phyloP scores from a whole-genome alignment of 2,888 invertebrate species.

The Anticlea derivata region DNA sequence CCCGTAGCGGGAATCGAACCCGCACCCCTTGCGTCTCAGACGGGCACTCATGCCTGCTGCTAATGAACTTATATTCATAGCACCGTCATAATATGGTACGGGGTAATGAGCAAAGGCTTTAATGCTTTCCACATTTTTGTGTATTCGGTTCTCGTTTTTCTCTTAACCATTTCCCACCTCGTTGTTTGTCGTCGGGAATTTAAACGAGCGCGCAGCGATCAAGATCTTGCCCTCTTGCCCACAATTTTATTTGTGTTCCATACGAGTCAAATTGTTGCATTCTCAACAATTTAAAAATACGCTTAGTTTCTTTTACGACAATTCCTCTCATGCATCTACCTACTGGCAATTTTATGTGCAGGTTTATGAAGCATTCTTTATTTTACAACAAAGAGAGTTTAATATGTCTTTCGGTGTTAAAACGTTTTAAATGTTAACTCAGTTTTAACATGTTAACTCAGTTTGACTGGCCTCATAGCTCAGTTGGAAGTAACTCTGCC shows the following conservation, averaged over 20 bases:
- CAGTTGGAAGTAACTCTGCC: too few species aligned
- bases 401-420: too few species aligned
- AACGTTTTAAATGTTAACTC: too few species aligned
- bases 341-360: slow-evolving; percentile 39
- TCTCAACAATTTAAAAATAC: slow-evolving; percentile 52
- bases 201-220: slow-evolving; percentile 69
- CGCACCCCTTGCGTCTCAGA: too few species aligned
- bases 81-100: too few species aligned
- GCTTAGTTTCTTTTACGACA: slow-evolving; percentile 36
- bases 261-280: slow-evolving; percentile 55
- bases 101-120: too few species aligned
- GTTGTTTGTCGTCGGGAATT: slow-evolving; percentile 62
- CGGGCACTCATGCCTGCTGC: too few species aligned
- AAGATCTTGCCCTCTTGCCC: slow-evolving; percentile 52
- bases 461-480: too few species aligned
- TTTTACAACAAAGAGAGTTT: slow-evolving; percentile 21
- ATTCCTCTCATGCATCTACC: slow-evolving; percentile 40
- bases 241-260: slow-evolving; percentile 50
- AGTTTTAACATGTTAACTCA: too few species aligned
- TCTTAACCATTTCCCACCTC: slow-evolving; percentile 70
- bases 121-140: slow-evolving; percentile 75
- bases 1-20: too few species aligned
- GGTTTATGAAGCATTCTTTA: slow-evolving; percentile 46
- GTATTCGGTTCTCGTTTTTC: slow-evolving; percentile 64
- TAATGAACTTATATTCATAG: too few species aligned